phyloP scores from a whole-genome alignment of 2,797 vertebrate genomes.

The Macropodus opercularis region DNA sequence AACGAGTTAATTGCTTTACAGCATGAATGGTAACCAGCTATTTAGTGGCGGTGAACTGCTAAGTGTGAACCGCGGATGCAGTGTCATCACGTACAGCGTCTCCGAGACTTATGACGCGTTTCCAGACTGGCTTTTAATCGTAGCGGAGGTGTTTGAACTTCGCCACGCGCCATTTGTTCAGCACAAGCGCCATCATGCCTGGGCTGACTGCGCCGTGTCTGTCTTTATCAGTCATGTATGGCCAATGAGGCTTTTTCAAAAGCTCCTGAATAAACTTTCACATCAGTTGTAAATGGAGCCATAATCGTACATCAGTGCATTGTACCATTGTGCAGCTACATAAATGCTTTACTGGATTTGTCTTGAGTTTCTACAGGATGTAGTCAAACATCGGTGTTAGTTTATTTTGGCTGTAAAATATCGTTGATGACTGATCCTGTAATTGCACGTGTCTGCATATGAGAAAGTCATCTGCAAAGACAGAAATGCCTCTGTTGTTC shows the following conservation, averaged over 20 bases:
- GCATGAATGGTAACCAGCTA: conserved; percentile 74
- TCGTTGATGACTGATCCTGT: too few relatives aligned
- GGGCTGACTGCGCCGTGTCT: conserved; percentile 63
- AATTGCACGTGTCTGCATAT: too few relatives aligned
- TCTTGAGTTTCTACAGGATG: too few relatives aligned
- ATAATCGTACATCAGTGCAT: conserved; percentile 65
- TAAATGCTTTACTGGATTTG: conserved; percentile 48
- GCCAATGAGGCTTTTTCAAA: conserved; percentile 55
- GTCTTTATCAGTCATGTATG: conserved; percentile 61
- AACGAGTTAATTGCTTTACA: conserved; percentile 77
- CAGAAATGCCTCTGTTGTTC: too few relatives aligned
- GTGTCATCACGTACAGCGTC: conserved; percentile 52
- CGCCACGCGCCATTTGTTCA: conserved; percentile 71
- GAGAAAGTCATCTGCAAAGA: too few relatives aligned
- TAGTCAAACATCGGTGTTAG: too few relatives aligned
- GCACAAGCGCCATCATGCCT: conserved; percentile 76
- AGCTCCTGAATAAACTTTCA: conserved; percentile 71
- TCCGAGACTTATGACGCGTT: conserved; percentile 78
- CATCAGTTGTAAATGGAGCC: conserved; percentile 61
- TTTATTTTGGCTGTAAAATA: too few relatives aligned
- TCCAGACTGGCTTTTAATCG: conserved; percentile 63
- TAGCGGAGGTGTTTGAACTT: conserved; percentile 66
- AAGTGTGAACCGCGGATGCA: conserved; percentile 74
- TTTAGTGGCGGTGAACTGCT: conserved; percentile 58
- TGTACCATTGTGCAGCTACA: conserved; percentile 23